Base-by-base conservation (phyloP, 1,140 invertebrate genomes). In the Melitaea cinxia region DNA sequence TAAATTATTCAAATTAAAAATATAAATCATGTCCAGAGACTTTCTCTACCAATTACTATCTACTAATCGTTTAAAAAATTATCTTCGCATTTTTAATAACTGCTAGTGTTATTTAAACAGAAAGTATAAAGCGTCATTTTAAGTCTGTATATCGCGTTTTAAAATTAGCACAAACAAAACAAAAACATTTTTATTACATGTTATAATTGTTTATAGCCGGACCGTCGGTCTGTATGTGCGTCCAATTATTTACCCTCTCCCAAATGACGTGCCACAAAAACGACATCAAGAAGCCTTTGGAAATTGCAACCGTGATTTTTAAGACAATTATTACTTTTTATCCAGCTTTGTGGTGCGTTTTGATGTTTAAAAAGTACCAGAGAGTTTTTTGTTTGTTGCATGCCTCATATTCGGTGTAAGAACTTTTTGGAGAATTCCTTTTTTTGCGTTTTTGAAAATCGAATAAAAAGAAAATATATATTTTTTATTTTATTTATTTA, bases 261-360 rank as follows among this genome's bases (percentile, higher is more conserved):
- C 63, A 61, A 70, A 74, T 61, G 65, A 70, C 64, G 54, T 39
- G 15, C 65, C 19, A 56, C 69, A 82, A 83, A 82, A 80, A 80
- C 68, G 35, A 62, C 70, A 73, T 75, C 69, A 73, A 65, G 58
- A 12, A 19, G 17, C 47, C 52, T 62, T 73, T 65, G 68, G 68
- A 82, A 78, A 80, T 82, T 78, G 72, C 76, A 77, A 75, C 73
- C 56, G 70, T 72, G 72, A 77, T 80, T 70, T 73, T 68, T 68
- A 69, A 75, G 72, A 75, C 75, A 80, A 81, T 84, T 82, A 82
- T 74, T 68, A 76, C 69, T 81, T 84, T 82, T 84, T 84, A 70
- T 57, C 65, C 56, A 49, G 39, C 60, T 57, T 23, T 47, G 23
- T 63, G 54, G 55, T 64, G 58, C 62, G 61, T 68, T 72, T 67